A percentile compares a stretch with the other conserved stretches of the same genome.
phyloP scores from a whole-genome alignment of 2,113 vertebrate genomes.

The Chloropsis hardwickii region DNA sequence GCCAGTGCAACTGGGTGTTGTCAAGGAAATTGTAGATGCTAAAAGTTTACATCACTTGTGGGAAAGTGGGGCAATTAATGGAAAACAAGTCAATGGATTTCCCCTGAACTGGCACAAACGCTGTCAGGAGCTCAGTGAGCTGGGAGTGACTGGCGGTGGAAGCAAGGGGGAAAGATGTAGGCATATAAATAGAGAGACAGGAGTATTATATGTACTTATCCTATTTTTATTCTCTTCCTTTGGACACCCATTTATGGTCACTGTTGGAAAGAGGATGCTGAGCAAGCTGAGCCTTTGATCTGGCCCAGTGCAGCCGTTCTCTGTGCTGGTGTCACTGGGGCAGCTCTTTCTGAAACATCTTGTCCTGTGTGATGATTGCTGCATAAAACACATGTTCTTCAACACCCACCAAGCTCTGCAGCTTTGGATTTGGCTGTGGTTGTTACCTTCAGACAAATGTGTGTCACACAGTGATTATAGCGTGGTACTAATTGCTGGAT shows the following conservation, averaged over 20 bases:
- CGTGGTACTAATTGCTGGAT: not conserved
- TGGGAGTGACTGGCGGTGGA: not conserved
- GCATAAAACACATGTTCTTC: not conserved
- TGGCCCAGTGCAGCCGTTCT: not conserved
- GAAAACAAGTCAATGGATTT: not conserved
- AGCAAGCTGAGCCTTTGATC: slow-evolving; percentile 3
- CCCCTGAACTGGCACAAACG: not conserved
- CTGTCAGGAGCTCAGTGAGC: not conserved
- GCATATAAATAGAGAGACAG: slow-evolving; percentile 15
- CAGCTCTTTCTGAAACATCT: not conserved
- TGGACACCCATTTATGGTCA: slow-evolving; percentile 32
- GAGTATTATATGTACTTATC: slow-evolving; percentile 5
- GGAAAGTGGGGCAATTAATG: not conserved
- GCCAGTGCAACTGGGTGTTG: not conserved
- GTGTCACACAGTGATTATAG: not conserved
- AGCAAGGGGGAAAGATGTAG: not conserved
- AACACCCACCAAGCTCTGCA: not conserved
- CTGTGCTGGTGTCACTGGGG: not conserved
- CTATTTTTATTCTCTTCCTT: slow-evolving; percentile 47
- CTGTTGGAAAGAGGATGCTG: not conserved
- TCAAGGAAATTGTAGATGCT: not conserved
- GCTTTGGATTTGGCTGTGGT: not conserved
- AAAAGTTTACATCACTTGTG: not conserved
- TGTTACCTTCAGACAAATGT: not conserved
- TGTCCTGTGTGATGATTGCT: not conserved